Base-by-base conservation (phyloP, 2,888 invertebrate genomes). In the Sussaba pulchella region DNA sequence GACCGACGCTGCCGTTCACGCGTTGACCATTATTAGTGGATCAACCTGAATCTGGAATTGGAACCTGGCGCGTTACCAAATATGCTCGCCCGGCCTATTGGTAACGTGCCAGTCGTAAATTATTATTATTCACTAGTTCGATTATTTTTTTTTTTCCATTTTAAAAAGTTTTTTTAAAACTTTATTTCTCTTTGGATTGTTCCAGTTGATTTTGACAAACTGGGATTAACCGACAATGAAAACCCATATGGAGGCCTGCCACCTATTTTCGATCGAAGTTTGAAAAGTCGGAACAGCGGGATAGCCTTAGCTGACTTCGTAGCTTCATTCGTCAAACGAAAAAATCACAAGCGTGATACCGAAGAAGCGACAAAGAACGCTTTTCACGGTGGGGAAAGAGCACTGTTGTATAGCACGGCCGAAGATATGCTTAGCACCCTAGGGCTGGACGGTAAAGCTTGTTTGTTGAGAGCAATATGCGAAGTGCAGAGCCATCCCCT, bases 181-280 rank as follows among this genome's bases (percentile, higher is more conserved):
- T n/a, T 50, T 26, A 39, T 39, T 5, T 39, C 39, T 50, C 26
- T 2, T 36, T 17, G n/a, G 8, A 19, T 45, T n/a, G n/a, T 79
- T 80, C 43, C 93, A 97, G 97, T 97, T 91, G 96, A 97, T 89
- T 97, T 97, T 90, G 96, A 97, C 92, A 96, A 96, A 91, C 92
- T 97, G 83, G 97, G 97, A 12, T 91, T 97, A 85, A 97, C 97
- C n/a, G 97, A 97, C 90, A 97, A 97, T 90, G 96, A 97, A 90
- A 97, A 97, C 92, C 97, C 97, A 0, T 95, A 96, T 88, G 97
- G 97, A 14, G 95, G 95, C 54, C 92, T 97, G 73, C 97, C 97
- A 0, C 96, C 96, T 0, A 93, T 96, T 3, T 94, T 97, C 84
- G 95, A 96, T 0, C 93, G 97, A 81, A 96, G 96, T 3, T 95